Conservation (phyloP, 2,113 vertebrate species). For the Platycercus adscitus region DNA sequence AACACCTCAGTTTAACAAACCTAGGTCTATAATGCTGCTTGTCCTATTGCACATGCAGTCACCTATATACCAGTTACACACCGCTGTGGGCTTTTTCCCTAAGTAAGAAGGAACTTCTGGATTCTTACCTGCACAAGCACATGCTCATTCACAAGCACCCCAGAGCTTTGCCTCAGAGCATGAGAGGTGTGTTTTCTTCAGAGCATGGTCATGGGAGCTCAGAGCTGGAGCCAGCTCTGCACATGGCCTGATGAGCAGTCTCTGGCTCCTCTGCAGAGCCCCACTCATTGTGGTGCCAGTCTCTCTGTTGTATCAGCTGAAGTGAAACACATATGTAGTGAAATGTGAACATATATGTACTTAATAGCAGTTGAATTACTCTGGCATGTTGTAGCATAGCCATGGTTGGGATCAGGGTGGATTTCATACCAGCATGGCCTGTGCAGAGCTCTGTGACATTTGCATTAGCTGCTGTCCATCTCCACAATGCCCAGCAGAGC, state of each 20-base stretch:
- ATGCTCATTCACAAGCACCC: rapidly evolving
- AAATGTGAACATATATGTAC: neutral
- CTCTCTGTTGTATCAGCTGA: neutral
- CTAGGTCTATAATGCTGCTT: rapidly evolving
- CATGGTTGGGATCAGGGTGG: neutral
- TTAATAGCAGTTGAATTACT: neutral
- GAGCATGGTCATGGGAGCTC: neutral
- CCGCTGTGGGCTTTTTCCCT: rapidly evolving
- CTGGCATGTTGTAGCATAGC: neutral
- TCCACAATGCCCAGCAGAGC: rapidly evolving
- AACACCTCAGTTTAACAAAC: neutral
- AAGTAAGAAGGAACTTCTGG: neutral
- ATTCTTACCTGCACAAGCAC: neutral
- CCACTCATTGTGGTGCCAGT: neutral
- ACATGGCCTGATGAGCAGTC: neutral
- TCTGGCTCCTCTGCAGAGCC: neutral
- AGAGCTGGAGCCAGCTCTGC: neutral
- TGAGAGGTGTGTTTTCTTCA: neutral
- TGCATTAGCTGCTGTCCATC: neutral
- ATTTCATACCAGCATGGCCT: neutral
- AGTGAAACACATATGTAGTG: neutral
- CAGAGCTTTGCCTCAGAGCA: neutral
- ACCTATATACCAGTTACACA: neutral
- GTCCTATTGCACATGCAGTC: rapidly evolving
- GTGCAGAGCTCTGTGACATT: neutral